phyloP scores from a whole-genome alignment of 2,797 vertebrate species.

The Hirundo rustica region DNA sequence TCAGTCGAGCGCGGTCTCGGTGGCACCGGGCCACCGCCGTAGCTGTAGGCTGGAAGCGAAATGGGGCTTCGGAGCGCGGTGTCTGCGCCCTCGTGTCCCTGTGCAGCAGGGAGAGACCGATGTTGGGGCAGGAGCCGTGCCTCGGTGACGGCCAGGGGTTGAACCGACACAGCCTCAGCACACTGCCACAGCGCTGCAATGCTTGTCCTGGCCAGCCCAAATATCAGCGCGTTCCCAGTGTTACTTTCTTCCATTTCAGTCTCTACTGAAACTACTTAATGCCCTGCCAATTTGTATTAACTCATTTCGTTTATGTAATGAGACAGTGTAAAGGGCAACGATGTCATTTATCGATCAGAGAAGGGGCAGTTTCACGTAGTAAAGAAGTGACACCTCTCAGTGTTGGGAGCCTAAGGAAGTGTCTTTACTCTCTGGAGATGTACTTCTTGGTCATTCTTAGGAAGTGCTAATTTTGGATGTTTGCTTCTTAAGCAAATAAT shows the following conservation, averaged over 20 bases:
- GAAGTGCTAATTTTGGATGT: not conserved
- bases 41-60: not conserved
- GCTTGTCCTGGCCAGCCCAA: not conserved
- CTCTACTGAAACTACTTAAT: fast-evolving
- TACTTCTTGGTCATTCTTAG: not conserved
- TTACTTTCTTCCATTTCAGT: fast-evolving
- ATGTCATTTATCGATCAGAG: fast-evolving
- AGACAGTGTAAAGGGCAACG: fast-evolving
- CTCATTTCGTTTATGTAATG: not conserved
- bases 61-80: fast-evolving
- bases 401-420: not conserved
- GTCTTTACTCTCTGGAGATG: not conserved
- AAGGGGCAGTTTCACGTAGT: not conserved
- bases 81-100: not conserved
- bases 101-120: not conserved
- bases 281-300: not conserved
- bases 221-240: fast-evolving
- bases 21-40: fast-evolving
- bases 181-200: not conserved
- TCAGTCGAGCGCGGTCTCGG: fast-evolving
- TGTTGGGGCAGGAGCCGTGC: not conserved
- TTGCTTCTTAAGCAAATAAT: not conserved
- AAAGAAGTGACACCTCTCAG: too few species aligned
- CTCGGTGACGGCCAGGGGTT: not conserved
- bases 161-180: not conserved